Evolutionary conservation across 2,797 vertebrate genomes (phyloP), one percentile per base, ranked within the genome.

Genomic region (Danio tinwini): DNA sequence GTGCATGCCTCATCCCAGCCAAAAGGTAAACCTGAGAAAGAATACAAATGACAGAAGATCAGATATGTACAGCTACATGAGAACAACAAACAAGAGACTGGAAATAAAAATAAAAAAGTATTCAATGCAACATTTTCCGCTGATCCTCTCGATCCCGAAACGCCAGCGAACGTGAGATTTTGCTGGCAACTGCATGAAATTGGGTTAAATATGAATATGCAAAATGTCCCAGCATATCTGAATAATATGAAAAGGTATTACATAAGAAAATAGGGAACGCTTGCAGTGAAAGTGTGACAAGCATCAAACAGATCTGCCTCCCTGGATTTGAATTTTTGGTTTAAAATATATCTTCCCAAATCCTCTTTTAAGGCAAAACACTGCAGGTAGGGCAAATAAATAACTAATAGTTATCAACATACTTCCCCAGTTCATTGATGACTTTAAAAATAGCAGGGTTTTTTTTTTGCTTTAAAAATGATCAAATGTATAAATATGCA

Each of bases 1-100:
- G 96, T 96, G 86, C 94, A 96, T 75, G 96, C 96, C 90, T 97
- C 95, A 86, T 98, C 96, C 96, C 94, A 97, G 83, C 96, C 96
- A 1, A 95, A 96, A 64, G 96, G 97, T 85, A 96, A 93, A 92
- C 92, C 96, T 97, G 83, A n/a, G 86, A 37, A 19, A 0, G 0
- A 21, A 40, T 6, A 17, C 84, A 76, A 87, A 81, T 5, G 19
- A 73, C 8, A 74, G 5, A 68, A 58, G 50, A 78, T 14, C 5
- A 13, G 7, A 56, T 40, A 49, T 5, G 16, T 58, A 69, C 8
- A 58, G 73, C n/a, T 37, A 45, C 53, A 39, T 65, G 10, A 68
- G 44, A 42, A 39, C 64, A 59, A 49, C 53, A 68, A 59, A 44
- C 19, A 52, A 75, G 19, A 59, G 6, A 71, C n/a, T 59, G 13